Conservation (phyloP, 2,797 vertebrate species). For the Cossypha dichroa region DNA sequence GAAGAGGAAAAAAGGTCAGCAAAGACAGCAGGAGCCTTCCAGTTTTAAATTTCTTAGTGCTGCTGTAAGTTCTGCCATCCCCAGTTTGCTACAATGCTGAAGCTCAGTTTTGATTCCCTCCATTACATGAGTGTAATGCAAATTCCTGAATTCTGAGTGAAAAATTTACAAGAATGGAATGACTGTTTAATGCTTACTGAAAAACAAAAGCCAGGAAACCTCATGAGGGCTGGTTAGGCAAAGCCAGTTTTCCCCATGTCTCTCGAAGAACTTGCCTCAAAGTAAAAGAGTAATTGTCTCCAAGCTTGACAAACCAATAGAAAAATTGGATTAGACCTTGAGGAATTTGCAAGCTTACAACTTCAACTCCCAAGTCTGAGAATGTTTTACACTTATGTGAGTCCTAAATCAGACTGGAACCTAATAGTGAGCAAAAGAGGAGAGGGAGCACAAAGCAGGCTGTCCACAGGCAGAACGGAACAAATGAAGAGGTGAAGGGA, state of each 20-base stretch:
- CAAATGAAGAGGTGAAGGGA: background rate
- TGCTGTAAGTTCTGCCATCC: background rate
- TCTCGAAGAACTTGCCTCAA: background rate
- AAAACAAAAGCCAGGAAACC: background rate
- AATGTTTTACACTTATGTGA: background rate
- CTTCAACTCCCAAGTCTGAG: background rate
- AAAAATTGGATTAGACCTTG: background rate
- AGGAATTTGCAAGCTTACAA: background rate
- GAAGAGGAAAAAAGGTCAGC: slow-evolving; percentile 3
- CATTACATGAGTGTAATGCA: accelerated
- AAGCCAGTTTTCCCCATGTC: background rate
- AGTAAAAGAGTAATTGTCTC: background rate
- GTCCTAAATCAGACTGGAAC: background rate
- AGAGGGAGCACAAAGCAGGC: background rate
- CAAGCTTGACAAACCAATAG: background rate
- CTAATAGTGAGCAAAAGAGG: background rate
- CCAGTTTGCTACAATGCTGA: background rate
- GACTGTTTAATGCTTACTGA: background rate
- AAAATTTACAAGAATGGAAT: background rate
- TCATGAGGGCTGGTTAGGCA: background rate
- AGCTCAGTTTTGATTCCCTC: background rate
- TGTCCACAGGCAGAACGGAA: background rate
- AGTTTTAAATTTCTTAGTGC: background rate
- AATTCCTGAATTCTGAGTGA: background rate
- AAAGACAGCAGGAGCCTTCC: background rate